phyloP scores from a whole-genome alignment of 2,113 vertebrate genomes.

The Hippocampus zosterae region DNA sequence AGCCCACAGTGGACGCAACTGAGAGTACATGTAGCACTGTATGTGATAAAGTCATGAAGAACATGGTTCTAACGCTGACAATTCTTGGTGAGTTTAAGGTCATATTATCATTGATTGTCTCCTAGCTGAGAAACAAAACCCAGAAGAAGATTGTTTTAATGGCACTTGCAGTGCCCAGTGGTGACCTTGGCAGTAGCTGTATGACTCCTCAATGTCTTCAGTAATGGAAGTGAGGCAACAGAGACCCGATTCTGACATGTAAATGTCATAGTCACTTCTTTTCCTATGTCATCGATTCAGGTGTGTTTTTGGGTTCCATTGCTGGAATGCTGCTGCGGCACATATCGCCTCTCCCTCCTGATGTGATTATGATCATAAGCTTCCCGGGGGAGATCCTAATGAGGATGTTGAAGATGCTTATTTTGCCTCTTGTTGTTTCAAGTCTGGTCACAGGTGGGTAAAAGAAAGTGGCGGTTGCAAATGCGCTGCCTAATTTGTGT shows the following conservation, averaged over 20 bases:
- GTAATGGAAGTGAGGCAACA: not conserved
- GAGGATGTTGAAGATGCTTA: constrained; percentile 99
- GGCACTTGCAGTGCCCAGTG: not conserved
- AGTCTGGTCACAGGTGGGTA: constrained; percentile 93
- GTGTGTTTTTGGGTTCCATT: constrained; percentile 87
- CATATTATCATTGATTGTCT: not conserved
- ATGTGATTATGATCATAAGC: constrained; percentile 89
- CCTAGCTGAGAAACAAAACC: not conserved
- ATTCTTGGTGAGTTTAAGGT: constrained; percentile 81
- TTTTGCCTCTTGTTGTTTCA: constrained; percentile 94
- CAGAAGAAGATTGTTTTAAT: not conserved
- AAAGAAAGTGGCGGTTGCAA: constrained; percentile 10
- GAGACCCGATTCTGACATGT: not conserved
- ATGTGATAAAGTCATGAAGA: constrained; percentile 83
- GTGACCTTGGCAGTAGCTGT: not conserved
- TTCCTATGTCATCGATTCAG: constrained; percentile 58
- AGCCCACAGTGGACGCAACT: constrained; percentile 64
- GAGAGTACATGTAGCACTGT: constrained; percentile 73
- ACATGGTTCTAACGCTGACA: constrained; percentile 90
- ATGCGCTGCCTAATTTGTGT: constrained; percentile 34
- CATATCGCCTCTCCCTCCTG: constrained; percentile 85
- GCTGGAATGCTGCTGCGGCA: constrained; percentile 86
- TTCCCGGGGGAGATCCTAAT: constrained; percentile 98
- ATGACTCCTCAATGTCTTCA: not conserved
- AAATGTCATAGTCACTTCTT: not conserved